A percentile compares a stretch with the other conserved stretches of the same genome.
Evolutionary conservation across 2,113 vertebrate genomes (phyloP).

Genomic region (Phoenicopterus ruber): DNA sequence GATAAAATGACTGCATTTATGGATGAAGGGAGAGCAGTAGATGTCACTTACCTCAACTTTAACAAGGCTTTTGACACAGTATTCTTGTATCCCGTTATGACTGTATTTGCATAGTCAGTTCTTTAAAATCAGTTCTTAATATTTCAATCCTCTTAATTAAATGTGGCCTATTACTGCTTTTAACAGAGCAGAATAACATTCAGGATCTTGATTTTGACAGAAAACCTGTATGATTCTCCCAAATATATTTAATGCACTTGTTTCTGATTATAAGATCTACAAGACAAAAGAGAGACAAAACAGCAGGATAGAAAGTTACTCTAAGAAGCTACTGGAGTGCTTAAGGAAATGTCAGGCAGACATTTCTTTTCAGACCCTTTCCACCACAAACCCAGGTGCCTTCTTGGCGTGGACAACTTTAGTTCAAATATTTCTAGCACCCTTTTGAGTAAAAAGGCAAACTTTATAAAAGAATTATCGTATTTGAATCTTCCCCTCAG

Average conservation of each 20-base stretch:
- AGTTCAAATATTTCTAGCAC: not conserved
- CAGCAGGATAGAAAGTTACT: not conserved
- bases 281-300: not conserved
- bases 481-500: not conserved
- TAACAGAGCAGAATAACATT: not conserved
- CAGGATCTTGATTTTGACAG: not conserved
- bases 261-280: not conserved
- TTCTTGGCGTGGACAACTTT: not conserved
- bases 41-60: not conserved
- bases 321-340: not conserved
- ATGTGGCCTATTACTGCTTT: not conserved
- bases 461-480: not conserved
- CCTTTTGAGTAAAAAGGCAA: not conserved
- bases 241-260: not conserved
- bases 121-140: not conserved
- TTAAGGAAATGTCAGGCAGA: not conserved
- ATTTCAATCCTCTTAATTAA: not conserved
- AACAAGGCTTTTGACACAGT: not conserved
- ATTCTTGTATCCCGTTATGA: not conserved
- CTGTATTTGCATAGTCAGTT: not conserved
- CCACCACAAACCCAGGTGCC: not conserved
- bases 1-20: not conserved
- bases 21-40: not conserved
- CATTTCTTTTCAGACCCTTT: not conserved
- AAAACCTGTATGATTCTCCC: not conserved